phyloP scores from a whole-genome alignment of 2,888 invertebrate genomes.

The Napeogenes sylphis region DNA sequence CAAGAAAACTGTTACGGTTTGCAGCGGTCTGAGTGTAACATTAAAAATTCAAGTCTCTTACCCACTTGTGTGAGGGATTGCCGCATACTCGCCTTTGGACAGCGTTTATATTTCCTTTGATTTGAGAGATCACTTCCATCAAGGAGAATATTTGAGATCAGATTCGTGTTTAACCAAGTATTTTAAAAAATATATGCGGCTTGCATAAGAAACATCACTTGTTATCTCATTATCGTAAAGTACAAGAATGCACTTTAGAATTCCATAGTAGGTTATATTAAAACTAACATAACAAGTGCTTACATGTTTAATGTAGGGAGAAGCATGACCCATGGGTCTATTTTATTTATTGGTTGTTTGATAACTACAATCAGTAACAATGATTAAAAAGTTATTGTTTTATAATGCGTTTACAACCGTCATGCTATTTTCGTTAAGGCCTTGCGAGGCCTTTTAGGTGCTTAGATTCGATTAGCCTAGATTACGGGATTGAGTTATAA shows the following conservation, averaged over 20 bases:
- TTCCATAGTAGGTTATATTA: no score
- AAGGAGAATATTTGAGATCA: constrained; percentile 30
- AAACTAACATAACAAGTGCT: no score
- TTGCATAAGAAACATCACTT: no score
- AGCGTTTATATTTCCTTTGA: constrained; percentile 76
- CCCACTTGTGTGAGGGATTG: constrained; percentile 78
- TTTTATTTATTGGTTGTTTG: constrained; percentile 16
- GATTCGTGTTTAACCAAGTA: constrained; percentile 17
- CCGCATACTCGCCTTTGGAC: constrained; percentile 75
- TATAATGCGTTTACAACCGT: constrained; percentile 19
- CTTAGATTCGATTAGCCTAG: constrained; percentile 38
- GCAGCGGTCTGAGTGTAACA: constrained; percentile 78
- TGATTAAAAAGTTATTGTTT: constrained; percentile 28
- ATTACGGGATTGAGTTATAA: constrained; percentile 36
- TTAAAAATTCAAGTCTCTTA: constrained; percentile 77
- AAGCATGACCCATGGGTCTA: no score
- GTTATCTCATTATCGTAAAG: no score
- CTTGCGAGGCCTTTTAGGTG: constrained; percentile 33
- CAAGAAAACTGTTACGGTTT: constrained; percentile 79
- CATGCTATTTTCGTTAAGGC: constrained; percentile 33
- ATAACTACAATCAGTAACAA: constrained; percentile 19
- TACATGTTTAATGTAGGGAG: no score
- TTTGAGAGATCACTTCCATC: constrained; percentile 45
- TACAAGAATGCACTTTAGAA: no score
- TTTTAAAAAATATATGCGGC: constrained; percentile 8